Evolutionary conservation across 2,797 vertebrate genomes (phyloP).

Genomic region (Syngnathus acus): DNA sequence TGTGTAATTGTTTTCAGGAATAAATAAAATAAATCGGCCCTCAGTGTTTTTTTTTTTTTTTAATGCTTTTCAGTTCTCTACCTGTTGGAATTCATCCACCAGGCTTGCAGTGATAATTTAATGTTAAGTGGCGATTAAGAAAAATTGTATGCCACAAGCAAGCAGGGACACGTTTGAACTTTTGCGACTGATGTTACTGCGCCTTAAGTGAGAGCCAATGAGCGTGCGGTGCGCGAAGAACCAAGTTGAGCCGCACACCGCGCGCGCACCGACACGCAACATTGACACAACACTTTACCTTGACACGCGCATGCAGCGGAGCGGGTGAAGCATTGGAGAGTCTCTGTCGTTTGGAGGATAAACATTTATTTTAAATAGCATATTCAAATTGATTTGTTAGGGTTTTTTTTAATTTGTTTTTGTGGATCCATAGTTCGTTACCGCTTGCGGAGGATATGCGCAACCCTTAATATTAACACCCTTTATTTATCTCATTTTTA

Average conservation of each 20-base stretch:
- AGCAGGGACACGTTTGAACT: background rate
- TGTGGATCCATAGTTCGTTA: background rate
- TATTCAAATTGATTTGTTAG: background rate
- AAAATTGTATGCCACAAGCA: background rate
- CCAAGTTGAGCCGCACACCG: background rate
- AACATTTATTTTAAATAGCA: background rate
- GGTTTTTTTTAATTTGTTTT: background rate
- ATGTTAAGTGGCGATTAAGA: background rate
- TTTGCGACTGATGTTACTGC: too few relatives aligned
- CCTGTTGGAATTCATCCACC: too few relatives aligned
- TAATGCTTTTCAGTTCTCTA: too few relatives aligned
- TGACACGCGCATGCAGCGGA: background rate
- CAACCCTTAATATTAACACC: background rate
- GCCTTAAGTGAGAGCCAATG: slow-evolving; percentile 54
- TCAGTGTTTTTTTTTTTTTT: too few relatives aligned
- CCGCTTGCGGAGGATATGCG: background rate
- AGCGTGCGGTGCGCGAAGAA: slow-evolving; percentile 17
- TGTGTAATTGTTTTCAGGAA: too few relatives aligned
- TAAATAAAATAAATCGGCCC: too few relatives aligned
- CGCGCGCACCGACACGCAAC: background rate
- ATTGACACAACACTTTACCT: background rate
- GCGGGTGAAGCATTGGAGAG: background rate
- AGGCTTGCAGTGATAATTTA: background rate
- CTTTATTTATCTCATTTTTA: background rate
- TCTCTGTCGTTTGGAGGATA: background rate